A percentile compares a stretch with the other conserved stretches of the same genome.
These are phyloP conservation scores for Theropithecus gelada DNA, from an alignment of 2,113 vertebrate genomes.

Conservation along the genomic window DNA sequence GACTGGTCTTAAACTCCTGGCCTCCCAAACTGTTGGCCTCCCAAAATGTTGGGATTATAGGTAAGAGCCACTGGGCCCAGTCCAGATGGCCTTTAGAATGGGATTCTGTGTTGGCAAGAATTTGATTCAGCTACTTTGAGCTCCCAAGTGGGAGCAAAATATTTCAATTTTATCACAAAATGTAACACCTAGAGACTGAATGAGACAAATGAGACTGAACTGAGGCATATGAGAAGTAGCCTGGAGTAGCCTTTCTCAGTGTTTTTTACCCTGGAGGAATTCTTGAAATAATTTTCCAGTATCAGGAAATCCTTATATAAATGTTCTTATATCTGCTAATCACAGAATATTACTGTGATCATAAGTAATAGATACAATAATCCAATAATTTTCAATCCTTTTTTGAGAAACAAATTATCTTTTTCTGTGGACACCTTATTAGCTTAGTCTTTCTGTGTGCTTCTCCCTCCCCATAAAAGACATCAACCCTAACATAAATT, in stretches of 20 bases:
- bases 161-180: constrained; percentile 1
- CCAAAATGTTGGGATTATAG: too few species aligned
- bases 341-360: neutral
- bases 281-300: constrained; percentile 15
- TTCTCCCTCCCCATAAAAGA: neutral
- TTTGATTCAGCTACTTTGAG: neutral
- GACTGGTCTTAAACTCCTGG: too few species aligned
- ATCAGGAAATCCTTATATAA: neutral
- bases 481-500: neutral
- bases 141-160: neutral
- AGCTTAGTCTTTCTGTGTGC: neutral
- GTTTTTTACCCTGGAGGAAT: neutral
- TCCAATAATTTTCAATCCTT: neutral
- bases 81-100: neutral
- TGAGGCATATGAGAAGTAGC: neutral
- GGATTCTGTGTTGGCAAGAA: neutral
- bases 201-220: neutral
- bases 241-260: neutral
- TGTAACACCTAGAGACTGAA: neutral
- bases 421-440: neutral
- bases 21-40: too few species aligned
- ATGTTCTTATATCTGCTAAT: neutral
- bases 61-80: too few species aligned
- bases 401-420: neutral
- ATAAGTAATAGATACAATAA: neutral